Conservation (phyloP, 2,797 vertebrate species). For the Melanotaenia boesemani region DNA sequence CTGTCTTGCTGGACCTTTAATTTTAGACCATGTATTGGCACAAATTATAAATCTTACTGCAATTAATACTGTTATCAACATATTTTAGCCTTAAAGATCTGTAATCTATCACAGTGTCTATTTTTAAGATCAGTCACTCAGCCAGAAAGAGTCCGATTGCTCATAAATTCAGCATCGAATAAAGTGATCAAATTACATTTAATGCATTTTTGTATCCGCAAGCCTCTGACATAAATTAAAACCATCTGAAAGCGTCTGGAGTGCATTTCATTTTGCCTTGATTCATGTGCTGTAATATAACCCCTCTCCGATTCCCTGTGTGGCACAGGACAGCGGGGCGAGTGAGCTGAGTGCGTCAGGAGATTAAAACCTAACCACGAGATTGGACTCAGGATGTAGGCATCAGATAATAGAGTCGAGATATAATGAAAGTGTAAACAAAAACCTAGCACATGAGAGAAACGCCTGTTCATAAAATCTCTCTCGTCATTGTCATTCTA, state of each 20-base stretch:
- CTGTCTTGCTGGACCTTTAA: neutral
- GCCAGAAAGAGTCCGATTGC: slow-evolving; percentile 81
- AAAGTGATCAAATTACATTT: slow-evolving; percentile 94
- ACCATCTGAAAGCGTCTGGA: slow-evolving; percentile 91
- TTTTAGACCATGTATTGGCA: neutral
- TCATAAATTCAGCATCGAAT: slow-evolving; percentile 91
- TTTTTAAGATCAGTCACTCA: slow-evolving; percentile 89
- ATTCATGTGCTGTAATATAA: slow-evolving; percentile 95
- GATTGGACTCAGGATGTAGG: slow-evolving; percentile 89
- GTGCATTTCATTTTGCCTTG: slow-evolving; percentile 94
- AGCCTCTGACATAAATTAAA: slow-evolving; percentile 95
- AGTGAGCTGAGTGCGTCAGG: slow-evolving; percentile 80
- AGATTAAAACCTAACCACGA: slow-evolving; percentile 88
- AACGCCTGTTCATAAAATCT: slow-evolving; percentile 82
- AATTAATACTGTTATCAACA: slow-evolving; percentile 49
- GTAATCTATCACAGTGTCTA: slow-evolving; percentile 77
- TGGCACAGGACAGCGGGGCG: slow-evolving; percentile 74
- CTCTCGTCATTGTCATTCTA: slow-evolving; percentile 77
- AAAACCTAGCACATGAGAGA: slow-evolving; percentile 85
- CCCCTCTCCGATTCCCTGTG: slow-evolving; percentile 89
- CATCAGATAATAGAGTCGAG: slow-evolving; percentile 87
- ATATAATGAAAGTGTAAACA: slow-evolving; percentile 92
- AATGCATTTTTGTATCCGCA: slow-evolving; percentile 90
- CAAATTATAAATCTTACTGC: slow-evolving; percentile 1
- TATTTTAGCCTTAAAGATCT: slow-evolving; percentile 45